Evolutionary conservation across 2,888 invertebrate species (phyloP).

Genomic region (Cosmorhoe ocellata): DNA sequence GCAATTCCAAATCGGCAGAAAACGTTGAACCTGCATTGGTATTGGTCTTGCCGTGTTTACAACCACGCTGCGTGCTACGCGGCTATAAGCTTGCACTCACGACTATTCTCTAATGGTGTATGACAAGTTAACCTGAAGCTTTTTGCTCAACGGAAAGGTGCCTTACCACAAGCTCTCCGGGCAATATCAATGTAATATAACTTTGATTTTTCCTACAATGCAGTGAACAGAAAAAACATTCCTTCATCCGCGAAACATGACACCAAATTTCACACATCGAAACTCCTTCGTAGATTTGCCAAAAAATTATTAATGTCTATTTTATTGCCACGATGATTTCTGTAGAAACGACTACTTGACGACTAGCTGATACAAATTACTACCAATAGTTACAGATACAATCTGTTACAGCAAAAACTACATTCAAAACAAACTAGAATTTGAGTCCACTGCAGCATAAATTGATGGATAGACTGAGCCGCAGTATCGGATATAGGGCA

Average conservation of each 20-base stretch:
- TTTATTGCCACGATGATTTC: too few relatives aligned
- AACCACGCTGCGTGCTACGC: conserved; percentile 39
- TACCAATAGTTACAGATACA: too few relatives aligned
- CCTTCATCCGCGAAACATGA: too few relatives aligned
- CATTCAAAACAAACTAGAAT: conserved; percentile 7
- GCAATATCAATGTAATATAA: too few relatives aligned
- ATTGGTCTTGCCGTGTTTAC: conserved; percentile 5
- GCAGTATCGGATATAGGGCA: conserved; percentile 72
- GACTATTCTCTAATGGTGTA: conserved; percentile 46
- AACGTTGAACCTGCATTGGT: conserved; percentile 7
- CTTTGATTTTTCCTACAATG: too few relatives aligned
- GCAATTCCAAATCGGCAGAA: not conserved
- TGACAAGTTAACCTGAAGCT: conserved; percentile 34
- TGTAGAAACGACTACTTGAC: too few relatives aligned
- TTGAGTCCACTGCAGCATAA: conserved; percentile 28
- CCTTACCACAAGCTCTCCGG: too few relatives aligned
- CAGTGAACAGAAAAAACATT: too few relatives aligned
- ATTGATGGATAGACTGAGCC: conserved; percentile 41
- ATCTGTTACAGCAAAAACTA: conserved; percentile 5
- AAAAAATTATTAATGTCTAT: too few relatives aligned
- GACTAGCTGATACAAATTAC: too few relatives aligned
- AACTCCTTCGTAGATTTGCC: too few relatives aligned
- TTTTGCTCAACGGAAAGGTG: conserved; percentile 2
- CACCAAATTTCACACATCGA: too few relatives aligned
- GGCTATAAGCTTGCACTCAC: conserved; percentile 39